Percentiles rank a stretch among this genome's conserved stretches.
phyloP scores from a whole-genome alignment of 2,888 invertebrate species.

The Apantesis nais region DNA sequence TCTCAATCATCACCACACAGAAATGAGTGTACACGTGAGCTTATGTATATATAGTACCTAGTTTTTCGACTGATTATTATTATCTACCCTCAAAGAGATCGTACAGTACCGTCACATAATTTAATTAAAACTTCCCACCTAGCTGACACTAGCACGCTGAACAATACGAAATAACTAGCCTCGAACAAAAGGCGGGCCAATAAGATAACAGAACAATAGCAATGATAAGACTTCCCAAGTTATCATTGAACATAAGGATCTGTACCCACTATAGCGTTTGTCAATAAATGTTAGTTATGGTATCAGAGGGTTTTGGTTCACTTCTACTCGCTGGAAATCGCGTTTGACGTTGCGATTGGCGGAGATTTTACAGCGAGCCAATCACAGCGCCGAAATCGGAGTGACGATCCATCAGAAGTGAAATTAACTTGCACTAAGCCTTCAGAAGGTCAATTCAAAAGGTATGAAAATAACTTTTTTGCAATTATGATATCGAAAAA shows the following conservation, averaged over 20 bases:
- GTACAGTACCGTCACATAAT: not conserved
- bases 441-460: too few relatives aligned
- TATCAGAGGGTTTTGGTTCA: not conserved
- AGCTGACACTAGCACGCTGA: not conserved
- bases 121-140: constrained; percentile 7
- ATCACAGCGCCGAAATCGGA: too few relatives aligned
- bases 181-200: constrained; percentile 1
- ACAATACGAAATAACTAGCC: constrained; percentile 9
- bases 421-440: too few relatives aligned
- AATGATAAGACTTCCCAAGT: constrained; percentile 10
- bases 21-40: too few relatives aligned
- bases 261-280: constrained; percentile 1
- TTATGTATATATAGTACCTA: not conserved
- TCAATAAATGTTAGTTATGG: not conserved
- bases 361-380: too few relatives aligned
- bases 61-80: not conserved
- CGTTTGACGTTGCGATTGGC: too few relatives aligned
- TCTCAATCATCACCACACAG: too few relatives aligned
- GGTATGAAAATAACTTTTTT: too few relatives aligned
- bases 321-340: too few relatives aligned
- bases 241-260: constrained; percentile 9
- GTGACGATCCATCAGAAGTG: too few relatives aligned
- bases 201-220: constrained; percentile 16
- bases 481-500: too few relatives aligned
- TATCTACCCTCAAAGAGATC: not conserved